Percentiles rank a stretch among this genome's conserved stretches.
Conservation (phyloP, 2,888 invertebrate genomes). For the Flexamia atlantica region DNA sequence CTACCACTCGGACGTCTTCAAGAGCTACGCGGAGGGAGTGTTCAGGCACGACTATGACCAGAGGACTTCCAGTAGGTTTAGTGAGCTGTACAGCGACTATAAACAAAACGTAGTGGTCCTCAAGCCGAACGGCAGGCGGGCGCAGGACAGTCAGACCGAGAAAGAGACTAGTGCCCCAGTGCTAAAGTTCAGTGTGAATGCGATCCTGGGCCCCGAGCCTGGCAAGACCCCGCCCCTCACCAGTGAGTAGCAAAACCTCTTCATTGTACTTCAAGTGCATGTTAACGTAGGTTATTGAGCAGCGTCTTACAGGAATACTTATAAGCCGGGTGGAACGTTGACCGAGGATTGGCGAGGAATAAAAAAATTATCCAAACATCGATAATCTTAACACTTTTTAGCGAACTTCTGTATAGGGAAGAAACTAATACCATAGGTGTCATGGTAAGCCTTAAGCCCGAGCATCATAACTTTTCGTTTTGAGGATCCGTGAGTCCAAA, state of each 20-base stretch:
- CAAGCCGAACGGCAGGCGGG: conserved; percentile 48
- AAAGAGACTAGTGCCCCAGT: conserved; percentile 80
- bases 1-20: conserved; percentile 57
- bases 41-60: conserved; percentile 42
- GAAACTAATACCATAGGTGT: too few species aligned
- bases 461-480: too few species aligned
- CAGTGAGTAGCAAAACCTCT: conserved; percentile 25
- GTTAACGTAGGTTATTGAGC: too few species aligned
- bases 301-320: too few species aligned
- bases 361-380: too few species aligned
- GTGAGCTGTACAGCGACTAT: conserved; percentile 56
- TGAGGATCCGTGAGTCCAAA: too few species aligned
- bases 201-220: conserved; percentile 82
- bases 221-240: conserved; percentile 67
- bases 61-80: conserved; percentile 29
- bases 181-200: conserved; percentile 95
- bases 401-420: too few species aligned
- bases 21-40: conserved; percentile 49
- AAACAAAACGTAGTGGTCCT: conserved; percentile 61
- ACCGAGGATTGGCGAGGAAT: too few species aligned
- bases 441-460: too few species aligned
- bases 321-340: too few species aligned
- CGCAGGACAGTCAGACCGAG: conserved; percentile 35
- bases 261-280: background rate
- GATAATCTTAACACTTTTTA: too few species aligned